Evolutionary conservation across 2,113 vertebrate species (phyloP).

Genomic region (Lucifuga dentata): DNA sequence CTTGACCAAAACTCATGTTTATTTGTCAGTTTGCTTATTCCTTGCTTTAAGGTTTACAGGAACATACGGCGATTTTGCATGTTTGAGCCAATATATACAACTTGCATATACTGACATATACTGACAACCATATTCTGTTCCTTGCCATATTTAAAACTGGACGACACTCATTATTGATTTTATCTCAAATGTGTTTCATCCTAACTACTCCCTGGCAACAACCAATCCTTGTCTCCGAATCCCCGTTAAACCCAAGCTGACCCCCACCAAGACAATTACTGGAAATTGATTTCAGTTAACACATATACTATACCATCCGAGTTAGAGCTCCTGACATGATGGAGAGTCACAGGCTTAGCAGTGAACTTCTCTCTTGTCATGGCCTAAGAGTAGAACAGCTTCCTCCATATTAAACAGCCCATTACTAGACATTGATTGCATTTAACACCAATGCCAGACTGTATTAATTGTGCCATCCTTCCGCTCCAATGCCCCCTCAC

Average conservation of each 20-base stretch:
- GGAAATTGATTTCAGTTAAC: conserved; percentile 37
- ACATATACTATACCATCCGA: conserved; percentile 6
- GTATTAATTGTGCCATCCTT: conserved; percentile 76
- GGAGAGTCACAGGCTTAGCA: conserved; percentile 24
- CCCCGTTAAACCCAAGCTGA: conserved; percentile 5
- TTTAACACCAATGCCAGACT: conserved; percentile 67
- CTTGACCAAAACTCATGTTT: too few relatives aligned
- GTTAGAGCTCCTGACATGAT: conserved; percentile 33
- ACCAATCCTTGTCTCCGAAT: not conserved
- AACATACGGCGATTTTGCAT: too few relatives aligned
- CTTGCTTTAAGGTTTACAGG: too few relatives aligned
- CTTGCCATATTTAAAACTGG: conserved; percentile 15
- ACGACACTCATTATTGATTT: conserved; percentile 36
- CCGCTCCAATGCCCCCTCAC: conserved; percentile 37
- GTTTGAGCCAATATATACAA: too few relatives aligned
- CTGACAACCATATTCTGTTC: not conserved
- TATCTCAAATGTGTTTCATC: conserved; percentile 22
- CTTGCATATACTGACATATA: not conserved
- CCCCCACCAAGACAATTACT: conserved; percentile 25
- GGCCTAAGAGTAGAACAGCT: conserved; percentile 38
- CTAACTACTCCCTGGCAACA: conserved; percentile 29
- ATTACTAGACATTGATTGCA: conserved; percentile 78
- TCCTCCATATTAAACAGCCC: conserved; percentile 69
- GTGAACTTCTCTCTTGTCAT: conserved; percentile 28
- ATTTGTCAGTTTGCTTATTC: too few relatives aligned